These are phyloP conservation scores for Parapristionchus giblindavisi DNA, from an alignment of 2,888 invertebrate genomes.

Conservation along the genomic window DNA sequence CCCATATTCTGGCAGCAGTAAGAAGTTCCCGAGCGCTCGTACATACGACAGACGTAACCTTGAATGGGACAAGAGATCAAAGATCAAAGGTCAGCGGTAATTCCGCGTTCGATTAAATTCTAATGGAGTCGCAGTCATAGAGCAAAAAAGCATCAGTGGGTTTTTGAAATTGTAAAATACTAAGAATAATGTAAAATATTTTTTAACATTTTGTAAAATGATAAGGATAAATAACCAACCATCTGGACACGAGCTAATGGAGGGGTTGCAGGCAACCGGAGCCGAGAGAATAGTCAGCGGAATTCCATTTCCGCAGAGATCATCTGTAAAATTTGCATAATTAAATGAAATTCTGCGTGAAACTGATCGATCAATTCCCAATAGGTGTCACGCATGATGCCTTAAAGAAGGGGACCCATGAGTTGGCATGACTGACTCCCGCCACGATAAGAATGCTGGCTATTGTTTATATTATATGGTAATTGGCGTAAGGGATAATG, in stretches of 20 bases:
- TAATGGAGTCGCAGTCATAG: background rate
- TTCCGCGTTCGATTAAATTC: background rate
- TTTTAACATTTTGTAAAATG: too few species aligned
- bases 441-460: too few species aligned
- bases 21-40: constrained; percentile 66
- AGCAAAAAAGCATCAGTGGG: background rate
- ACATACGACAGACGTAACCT: constrained; percentile 67
- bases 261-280: constrained; percentile 67
- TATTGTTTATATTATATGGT: too few species aligned
- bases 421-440: too few species aligned
- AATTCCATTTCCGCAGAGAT: constrained; percentile 66
- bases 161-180: too few species aligned
- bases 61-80: too few species aligned
- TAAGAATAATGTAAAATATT: too few species aligned
- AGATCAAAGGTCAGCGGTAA: background rate
- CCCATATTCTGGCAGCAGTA: constrained; percentile 65
- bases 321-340: constrained; percentile 51
- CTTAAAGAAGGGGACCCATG: background rate
- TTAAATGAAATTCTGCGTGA: constrained; percentile 20
- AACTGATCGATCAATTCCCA: too few species aligned
- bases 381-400: too few species aligned
- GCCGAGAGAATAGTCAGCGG: constrained; percentile 66
- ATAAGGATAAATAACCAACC: too few species aligned
- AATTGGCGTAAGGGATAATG: too few species aligned
- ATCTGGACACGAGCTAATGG: constrained; percentile 67